Conservation (phyloP, 2,797 vertebrate genomes). For the Myotis daubentonii region DNA sequence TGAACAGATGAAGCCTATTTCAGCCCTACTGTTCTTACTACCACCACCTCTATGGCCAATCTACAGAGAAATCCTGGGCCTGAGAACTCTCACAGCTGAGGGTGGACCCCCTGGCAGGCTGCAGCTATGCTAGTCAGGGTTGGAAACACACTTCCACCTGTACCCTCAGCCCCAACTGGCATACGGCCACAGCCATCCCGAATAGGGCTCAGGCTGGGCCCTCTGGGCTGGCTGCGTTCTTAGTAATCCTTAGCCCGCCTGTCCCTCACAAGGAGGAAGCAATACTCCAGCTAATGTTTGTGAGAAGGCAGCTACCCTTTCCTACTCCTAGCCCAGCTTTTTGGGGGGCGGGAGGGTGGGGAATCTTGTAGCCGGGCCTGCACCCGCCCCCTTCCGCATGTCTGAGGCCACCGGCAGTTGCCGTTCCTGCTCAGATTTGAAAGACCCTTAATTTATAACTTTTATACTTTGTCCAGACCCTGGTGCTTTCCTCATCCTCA, state of each 20-base stretch:
- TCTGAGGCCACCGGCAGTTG: constrained; percentile 62
- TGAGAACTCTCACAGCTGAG: background rate
- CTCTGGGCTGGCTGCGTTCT: background rate
- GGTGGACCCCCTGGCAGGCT: background rate
- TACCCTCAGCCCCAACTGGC: background rate
- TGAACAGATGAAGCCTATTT: background rate
- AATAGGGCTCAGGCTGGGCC: background rate
- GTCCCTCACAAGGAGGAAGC: background rate
- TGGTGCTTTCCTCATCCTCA: constrained; percentile 53
- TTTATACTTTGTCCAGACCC: constrained; percentile 66
- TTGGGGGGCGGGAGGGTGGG: background rate
- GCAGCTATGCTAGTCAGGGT: background rate
- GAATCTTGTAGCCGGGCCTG: background rate
- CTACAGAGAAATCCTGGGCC: background rate
- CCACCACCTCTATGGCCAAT: background rate
- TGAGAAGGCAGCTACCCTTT: background rate
- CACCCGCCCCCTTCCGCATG: constrained; percentile 58
- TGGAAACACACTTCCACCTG: background rate
- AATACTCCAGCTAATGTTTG: background rate
- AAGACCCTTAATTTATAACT: constrained; percentile 80
- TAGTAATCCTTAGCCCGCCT: background rate
- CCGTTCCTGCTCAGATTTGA: constrained; percentile 30
- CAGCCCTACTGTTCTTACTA: background rate
- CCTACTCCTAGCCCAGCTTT: background rate
- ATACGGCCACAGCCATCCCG: background rate